phyloP scores from a whole-genome alignment of 1,140 invertebrate genomes.

The Protaetia brevitarsis region DNA sequence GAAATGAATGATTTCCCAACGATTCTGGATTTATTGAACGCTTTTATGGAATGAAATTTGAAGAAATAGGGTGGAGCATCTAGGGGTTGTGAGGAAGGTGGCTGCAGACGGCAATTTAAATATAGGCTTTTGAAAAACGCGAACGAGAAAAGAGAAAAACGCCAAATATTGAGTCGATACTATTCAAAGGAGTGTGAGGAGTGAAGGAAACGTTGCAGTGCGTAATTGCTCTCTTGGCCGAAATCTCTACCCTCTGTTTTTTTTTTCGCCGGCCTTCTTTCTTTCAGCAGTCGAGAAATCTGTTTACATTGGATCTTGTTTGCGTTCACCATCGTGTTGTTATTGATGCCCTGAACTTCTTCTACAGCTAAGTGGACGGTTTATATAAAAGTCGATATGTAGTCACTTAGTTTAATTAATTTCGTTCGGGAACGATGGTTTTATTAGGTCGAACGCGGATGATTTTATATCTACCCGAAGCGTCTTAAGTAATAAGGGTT shows the following conservation, averaged over 20 bases:
- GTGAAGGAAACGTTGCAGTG: background rate
- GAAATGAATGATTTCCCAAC: background rate
- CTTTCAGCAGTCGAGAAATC: background rate
- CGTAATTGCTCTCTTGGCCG: background rate
- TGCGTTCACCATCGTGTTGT: conserved; percentile 7
- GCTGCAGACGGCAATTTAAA: background rate
- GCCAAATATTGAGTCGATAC: background rate
- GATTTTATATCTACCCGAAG: background rate
- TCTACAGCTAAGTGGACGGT: background rate
- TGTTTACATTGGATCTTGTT: conserved; percentile 11
- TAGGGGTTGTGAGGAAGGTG: background rate
- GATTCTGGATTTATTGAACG: conserved; percentile 12
- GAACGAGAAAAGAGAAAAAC: background rate
- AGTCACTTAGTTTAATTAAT: conserved; percentile 13
- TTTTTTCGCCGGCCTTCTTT: background rate
- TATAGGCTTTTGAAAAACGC: conserved; percentile 1
- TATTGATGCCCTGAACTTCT: conserved; percentile 4
- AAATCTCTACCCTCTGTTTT: background rate
- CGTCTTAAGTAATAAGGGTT: too few relatives aligned
- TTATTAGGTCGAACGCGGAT: background rate
- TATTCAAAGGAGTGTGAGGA: background rate
- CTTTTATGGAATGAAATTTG: background rate
- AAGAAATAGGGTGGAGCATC: background rate
- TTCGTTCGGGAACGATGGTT: background rate
- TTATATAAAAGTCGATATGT: conserved; percentile 13